Evolutionary conservation across 2,113 vertebrate genomes (phyloP), one percentile per base, ranked within the genome.

Genomic region (Silurus meridionalis): DNA sequence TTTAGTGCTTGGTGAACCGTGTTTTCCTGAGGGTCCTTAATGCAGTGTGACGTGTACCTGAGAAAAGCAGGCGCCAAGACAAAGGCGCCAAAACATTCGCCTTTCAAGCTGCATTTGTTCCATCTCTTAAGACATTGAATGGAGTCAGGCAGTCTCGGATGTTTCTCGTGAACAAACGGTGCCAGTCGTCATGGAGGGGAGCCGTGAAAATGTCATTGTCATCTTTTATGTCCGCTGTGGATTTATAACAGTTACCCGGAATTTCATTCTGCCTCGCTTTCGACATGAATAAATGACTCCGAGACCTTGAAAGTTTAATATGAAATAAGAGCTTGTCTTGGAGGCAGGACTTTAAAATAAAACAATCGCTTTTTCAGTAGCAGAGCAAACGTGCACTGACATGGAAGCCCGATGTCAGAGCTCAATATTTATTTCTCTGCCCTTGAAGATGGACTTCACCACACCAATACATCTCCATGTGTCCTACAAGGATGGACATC

Each of bases 221-320:
- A 92, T 90, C 92, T 93, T 91, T 93, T 90, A 92, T 91, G 92
- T 92, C 92, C 91, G 66, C 91, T 80, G 91, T 91, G 91, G 92
- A 95, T 95, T 95, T 94, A 94, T 93, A 92, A 91, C 92, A 90
- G 89, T 91, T 90, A 86, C 89, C 92, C 88, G 69, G 90, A 92
- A 92, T 94, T 93, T 90, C 77, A 85, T 92, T 93, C 91, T 92
- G 92, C 85, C 89, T 89, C 82, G 55, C 84, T 93, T 94, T 90
- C 92, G 93, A 94, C 93, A 91, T 87, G 88, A 92, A 94, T 93
- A 94, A 94, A 95, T 92, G 91, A 93, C 93, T 93, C 89, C 82
- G 91, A 93, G 94, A 93, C 93, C 94, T 94, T 95, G 94, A 92
- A 94, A 94, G 93, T 94, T 93, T 93, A 90, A 93, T 94, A 92